phyloP scores from a whole-genome alignment of 2,797 vertebrate genomes.

The Lateolabrax maculatus region DNA sequence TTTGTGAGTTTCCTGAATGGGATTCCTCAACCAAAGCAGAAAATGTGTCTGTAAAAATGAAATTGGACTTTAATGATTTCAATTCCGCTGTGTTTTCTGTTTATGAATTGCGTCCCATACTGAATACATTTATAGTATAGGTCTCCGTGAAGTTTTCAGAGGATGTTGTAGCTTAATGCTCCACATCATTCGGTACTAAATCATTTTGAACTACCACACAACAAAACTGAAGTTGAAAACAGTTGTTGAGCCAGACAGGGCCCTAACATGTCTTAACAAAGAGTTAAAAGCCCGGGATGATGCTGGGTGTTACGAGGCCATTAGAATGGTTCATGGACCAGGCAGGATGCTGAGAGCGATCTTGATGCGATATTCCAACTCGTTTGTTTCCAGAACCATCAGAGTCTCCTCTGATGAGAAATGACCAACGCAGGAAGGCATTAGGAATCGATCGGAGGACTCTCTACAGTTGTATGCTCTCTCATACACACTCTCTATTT shows the following conservation, averaged over 20 bases:
- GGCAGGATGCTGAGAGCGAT: conserved; percentile 42
- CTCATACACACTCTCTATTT: conserved; percentile 19
- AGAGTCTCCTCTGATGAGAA: conserved; percentile 54
- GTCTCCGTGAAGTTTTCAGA: conserved; percentile 37
- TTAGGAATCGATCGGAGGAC: conserved; percentile 59
- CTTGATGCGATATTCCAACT: conserved; percentile 52
- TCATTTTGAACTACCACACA: neutral
- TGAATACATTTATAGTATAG: conserved; percentile 41
- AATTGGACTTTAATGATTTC: conserved; percentile 72
- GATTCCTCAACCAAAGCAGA: conserved; percentile 61
- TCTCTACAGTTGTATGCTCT: conserved; percentile 14
- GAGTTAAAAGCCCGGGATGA: conserved; percentile 22
- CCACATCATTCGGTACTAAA: conserved; percentile 14
- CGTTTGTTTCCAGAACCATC: conserved; percentile 59
- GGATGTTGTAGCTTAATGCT: conserved; percentile 13
- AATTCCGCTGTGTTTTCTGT: conserved; percentile 58
- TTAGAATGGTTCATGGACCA: conserved; percentile 50
- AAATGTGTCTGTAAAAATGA: conserved; percentile 68
- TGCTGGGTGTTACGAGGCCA: conserved; percentile 39
- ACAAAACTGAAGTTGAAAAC: conserved; percentile 23
- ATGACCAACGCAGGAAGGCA: conserved; percentile 50
- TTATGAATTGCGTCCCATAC: conserved; percentile 44
- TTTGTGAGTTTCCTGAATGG: conserved; percentile 62
- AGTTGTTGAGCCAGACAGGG: neutral
- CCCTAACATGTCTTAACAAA: neutral